Evolutionary conservation across 2,113 vertebrate genomes (phyloP).

Genomic region (Erythrolamprus reginae): DNA sequence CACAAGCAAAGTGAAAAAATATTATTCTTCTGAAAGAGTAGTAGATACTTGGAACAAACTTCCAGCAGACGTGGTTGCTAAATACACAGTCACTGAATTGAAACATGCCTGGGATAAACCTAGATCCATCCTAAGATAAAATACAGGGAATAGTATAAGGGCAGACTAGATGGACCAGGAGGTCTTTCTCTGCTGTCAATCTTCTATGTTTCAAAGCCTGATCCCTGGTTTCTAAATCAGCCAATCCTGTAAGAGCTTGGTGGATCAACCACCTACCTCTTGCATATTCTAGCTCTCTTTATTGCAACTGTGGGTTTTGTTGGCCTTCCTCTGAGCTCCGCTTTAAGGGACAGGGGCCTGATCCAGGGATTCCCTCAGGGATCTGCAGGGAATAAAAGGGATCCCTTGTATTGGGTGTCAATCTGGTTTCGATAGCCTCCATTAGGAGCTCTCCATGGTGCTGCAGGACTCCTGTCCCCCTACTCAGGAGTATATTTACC

Average conservation of each 20-base stretch:
- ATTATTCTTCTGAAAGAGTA: no score
- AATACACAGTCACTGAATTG: no score
- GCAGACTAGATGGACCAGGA: no score
- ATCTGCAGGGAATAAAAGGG: not conserved
- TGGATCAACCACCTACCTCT: not conserved
- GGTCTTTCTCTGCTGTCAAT: no score
- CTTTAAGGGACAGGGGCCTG: not conserved
- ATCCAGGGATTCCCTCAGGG: not conserved
- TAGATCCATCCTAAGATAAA: no score
- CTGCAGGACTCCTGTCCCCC: not conserved
- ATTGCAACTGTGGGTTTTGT: not conserved
- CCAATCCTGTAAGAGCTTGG: not conserved
- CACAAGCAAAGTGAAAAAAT: no score
- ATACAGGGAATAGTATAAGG: no score
- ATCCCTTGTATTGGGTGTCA: not conserved
- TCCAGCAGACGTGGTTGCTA: no score
- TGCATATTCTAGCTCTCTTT: not conserved
- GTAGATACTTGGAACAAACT: no score
- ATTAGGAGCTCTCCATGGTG: not conserved
- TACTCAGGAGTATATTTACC: not conserved
- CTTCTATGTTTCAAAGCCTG: not conserved
- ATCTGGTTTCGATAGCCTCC: not conserved
- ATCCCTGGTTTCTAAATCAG: not conserved
- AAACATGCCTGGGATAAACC: no score
- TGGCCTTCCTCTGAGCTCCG: not conserved